phyloP scores from a whole-genome alignment of 2,888 invertebrate genomes.

The Neria commutata region DNA sequence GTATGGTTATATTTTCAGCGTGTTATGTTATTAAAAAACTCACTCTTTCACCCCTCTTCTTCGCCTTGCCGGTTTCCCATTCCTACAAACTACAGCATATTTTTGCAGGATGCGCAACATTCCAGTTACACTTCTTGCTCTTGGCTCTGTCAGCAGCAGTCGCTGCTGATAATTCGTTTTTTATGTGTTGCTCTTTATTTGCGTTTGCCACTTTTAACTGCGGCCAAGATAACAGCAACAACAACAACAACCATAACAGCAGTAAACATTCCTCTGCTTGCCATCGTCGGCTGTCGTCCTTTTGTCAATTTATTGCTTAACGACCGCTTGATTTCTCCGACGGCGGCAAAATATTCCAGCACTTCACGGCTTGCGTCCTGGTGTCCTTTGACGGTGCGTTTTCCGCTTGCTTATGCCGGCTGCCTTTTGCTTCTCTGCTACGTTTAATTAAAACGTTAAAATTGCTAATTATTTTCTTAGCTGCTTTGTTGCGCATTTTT shows the following conservation, averaged over 20 bases:
- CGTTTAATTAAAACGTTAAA: slow-evolving; percentile 49
- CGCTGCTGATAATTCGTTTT: slow-evolving; percentile 40
- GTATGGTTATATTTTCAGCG: too few relatives aligned
- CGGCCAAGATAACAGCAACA: slow-evolving; percentile 25
- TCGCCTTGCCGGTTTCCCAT: background rate
- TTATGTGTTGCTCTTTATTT: slow-evolving; percentile 38
- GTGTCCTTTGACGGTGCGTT: background rate
- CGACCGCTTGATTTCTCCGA: slow-evolving; percentile 42
- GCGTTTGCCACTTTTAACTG: slow-evolving; percentile 29
- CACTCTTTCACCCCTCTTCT: too few relatives aligned
- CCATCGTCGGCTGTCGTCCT: slow-evolving; percentile 20
- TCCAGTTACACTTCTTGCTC: background rate
- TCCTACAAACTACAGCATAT: slow-evolving; percentile 8
- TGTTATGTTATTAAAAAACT: too few relatives aligned
- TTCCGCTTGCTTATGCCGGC: background rate
- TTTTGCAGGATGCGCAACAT: background rate
- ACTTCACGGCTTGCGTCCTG: too few relatives aligned
- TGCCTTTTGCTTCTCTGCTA: background rate
- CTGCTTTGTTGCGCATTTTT: slow-evolving; percentile 16
- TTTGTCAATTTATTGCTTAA: slow-evolving; percentile 55
- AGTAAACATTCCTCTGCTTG: too few relatives aligned
- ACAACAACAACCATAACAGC: too few relatives aligned
- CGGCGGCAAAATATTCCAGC: background rate
- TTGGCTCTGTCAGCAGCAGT: slow-evolving; percentile 3
- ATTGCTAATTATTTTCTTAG: slow-evolving; percentile 49